A percentile compares a stretch with the other conserved stretches of the same genome.
Conservation (phyloP, 2,888 invertebrate genomes). For the Aspidiotus rigidus region DNA sequence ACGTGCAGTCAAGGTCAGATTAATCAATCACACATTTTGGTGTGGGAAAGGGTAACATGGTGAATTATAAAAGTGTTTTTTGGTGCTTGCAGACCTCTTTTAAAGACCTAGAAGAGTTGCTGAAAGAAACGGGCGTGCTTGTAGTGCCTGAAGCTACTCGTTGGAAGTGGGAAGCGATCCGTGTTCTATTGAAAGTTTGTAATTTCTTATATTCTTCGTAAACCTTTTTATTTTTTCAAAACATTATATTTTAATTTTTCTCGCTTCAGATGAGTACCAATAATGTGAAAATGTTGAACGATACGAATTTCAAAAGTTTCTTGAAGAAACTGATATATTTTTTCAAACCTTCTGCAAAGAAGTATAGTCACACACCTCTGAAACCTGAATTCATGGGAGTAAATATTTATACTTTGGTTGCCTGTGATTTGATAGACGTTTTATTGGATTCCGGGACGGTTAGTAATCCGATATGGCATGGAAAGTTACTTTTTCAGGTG, state of each 20-base stretch:
- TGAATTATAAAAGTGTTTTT: neutral
- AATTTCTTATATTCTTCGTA: neutral
- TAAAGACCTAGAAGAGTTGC: constrained; percentile 55
- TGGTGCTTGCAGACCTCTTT: constrained; percentile 37
- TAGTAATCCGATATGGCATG: constrained; percentile 37
- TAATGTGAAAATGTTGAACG: constrained; percentile 53
- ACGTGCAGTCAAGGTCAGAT: constrained; percentile 7
- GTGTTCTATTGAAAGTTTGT: constrained; percentile 61
- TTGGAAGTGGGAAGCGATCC: constrained; percentile 91
- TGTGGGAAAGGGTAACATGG: too few species aligned
- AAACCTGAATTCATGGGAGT: constrained; percentile 43
- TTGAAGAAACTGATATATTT: constrained; percentile 71
- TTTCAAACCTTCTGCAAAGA: constrained; percentile 76
- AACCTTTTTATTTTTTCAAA: neutral
- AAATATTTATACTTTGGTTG: constrained; percentile 44
- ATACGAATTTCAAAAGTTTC: constrained; percentile 57
- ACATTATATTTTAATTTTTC: neutral
- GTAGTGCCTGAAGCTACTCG: constrained; percentile 66
- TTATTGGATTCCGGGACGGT: constrained; percentile 59
- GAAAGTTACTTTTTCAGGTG: constrained; percentile 52
- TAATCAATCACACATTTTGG: too few species aligned
- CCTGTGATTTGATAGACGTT: constrained; percentile 61
- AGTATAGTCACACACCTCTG: constrained; percentile 76
- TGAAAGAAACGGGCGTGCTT: constrained; percentile 74
- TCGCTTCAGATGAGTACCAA: constrained; percentile 46